Evolutionary conservation across 1,140 invertebrate species (phyloP).

Genomic region (Drosophila nigromelanica): DNA sequence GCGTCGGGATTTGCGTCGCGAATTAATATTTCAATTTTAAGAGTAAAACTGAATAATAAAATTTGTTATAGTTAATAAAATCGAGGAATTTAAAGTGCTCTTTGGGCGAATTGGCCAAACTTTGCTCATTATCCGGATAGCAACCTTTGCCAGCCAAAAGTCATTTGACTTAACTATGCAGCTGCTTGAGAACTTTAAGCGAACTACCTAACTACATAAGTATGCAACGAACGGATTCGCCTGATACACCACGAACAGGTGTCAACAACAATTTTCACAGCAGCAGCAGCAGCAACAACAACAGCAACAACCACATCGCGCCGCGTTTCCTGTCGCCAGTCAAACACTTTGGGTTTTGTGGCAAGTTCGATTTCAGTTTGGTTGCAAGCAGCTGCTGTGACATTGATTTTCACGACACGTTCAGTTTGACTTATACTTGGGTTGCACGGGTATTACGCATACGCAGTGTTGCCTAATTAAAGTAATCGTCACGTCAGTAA

Average conservation of each 20-base stretch:
- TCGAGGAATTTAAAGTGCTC: slow-evolving; percentile 3
- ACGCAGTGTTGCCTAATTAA: slow-evolving; percentile 69
- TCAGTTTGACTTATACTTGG: background rate
- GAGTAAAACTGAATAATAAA: background rate
- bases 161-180: slow-evolving; percentile 4
- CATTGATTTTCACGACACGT: slow-evolving; percentile 33
- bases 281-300: background rate
- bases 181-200: slow-evolving; percentile 10
- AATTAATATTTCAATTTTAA: slow-evolving; percentile 6
- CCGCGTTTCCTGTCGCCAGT: slow-evolving; percentile 27
- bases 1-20: too few relatives aligned
- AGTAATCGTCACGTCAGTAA: slow-evolving; percentile 45
- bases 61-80: slow-evolving; percentile 28
- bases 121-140: slow-evolving; percentile 9
- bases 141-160: slow-evolving; percentile 13
- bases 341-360: slow-evolving; percentile 12
- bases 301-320: slow-evolving; percentile 1
- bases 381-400: slow-evolving; percentile 15
- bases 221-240: slow-evolving; percentile 43
- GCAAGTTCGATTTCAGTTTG: slow-evolving; percentile 58
- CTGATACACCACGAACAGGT: slow-evolving; percentile 21
- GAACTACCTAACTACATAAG: slow-evolving; percentile 3
- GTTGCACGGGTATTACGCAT: slow-evolving; percentile 56
- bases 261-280: slow-evolving; percentile 13
- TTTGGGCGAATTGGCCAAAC: background rate